phyloP scores from a whole-genome alignment of 2,888 invertebrate genomes.

The Parnassius apollo region DNA sequence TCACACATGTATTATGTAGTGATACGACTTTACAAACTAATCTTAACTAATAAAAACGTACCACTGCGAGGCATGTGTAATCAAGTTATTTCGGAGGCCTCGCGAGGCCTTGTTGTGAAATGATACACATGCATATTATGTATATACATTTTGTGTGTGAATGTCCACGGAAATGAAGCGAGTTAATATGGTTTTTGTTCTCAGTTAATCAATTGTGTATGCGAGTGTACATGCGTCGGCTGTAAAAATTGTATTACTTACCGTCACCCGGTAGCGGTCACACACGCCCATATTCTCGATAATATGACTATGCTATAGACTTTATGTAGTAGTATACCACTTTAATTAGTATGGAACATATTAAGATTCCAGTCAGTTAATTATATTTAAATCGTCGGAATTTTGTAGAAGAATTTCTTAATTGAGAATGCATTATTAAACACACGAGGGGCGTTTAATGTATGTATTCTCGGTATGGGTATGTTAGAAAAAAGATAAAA shows the following conservation, averaged over 20 bases:
- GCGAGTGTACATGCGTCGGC: slow-evolving; percentile 44
- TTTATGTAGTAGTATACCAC: neutral
- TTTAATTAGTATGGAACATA: slow-evolving; percentile 5
- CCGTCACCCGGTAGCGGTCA: slow-evolving; percentile 57
- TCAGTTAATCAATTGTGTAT: slow-evolving; percentile 36
- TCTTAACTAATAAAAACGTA: neutral
- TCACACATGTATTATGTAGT: slow-evolving; percentile 8
- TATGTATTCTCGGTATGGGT: too few relatives aligned
- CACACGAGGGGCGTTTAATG: too few relatives aligned
- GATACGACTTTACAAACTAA: slow-evolving; percentile 6
- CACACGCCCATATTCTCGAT: slow-evolving; percentile 24
- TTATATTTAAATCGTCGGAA: slow-evolving; percentile 3
- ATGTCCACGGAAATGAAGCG: slow-evolving; percentile 22
- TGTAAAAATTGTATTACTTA: slow-evolving; percentile 60
- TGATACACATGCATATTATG: neutral
- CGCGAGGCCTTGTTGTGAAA: slow-evolving; percentile 7
- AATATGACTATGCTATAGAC: slow-evolving; percentile 26
- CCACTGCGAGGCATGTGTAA: neutral
- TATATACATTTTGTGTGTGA: slow-evolving; percentile 9
- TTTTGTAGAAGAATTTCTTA: too few relatives aligned
- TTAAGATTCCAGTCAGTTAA: slow-evolving; percentile 12
- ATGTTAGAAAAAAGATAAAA: too few relatives aligned
- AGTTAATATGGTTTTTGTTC: slow-evolving; percentile 26
- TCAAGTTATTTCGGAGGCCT: slow-evolving; percentile 4
- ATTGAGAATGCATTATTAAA: neutral